Conservation (phyloP, 2,888 invertebrate species). For the Odontomyia ornata region DNA sequence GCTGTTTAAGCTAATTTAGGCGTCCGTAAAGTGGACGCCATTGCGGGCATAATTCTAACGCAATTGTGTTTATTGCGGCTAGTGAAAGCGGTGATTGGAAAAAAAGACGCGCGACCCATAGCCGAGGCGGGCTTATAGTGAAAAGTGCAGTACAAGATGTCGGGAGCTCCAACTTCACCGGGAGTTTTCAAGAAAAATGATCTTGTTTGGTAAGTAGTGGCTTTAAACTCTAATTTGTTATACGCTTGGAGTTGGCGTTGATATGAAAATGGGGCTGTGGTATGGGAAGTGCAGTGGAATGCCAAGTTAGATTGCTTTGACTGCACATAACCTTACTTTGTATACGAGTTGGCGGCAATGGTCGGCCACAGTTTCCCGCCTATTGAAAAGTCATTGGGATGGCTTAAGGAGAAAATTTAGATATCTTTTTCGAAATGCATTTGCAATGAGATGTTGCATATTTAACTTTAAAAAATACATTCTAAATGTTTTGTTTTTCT, state of each 20-base stretch:
- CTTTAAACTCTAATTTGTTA: background rate
- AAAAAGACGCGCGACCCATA: background rate
- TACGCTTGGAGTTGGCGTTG: background rate
- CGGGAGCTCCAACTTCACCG: slow-evolving; percentile 2
- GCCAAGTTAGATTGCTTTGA: background rate
- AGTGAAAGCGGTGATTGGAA: background rate
- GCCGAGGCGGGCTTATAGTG: background rate
- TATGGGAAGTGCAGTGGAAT: background rate
- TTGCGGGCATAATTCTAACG: background rate
- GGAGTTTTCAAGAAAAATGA: slow-evolving; percentile 30
- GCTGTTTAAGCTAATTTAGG: background rate
- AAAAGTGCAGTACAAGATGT: slow-evolving; percentile 6
- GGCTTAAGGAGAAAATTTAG: background rate
- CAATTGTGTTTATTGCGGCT: background rate
- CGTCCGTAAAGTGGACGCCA: background rate
- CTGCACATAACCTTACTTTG: slow-evolving; percentile 17
- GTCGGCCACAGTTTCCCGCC: slow-evolving; percentile 37
- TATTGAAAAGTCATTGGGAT: background rate
- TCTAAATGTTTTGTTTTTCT: slow-evolving; percentile 52
- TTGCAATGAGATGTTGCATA: background rate
- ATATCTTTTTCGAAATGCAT: background rate
- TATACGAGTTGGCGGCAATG: slow-evolving; percentile 26
- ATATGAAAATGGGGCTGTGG: too few species aligned
- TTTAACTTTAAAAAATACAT: too few species aligned
- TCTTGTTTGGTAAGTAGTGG: slow-evolving; percentile 31